phyloP scores from a whole-genome alignment of 2,888 invertebrate species.

The Rhopalosiphum nymphaeae region DNA sequence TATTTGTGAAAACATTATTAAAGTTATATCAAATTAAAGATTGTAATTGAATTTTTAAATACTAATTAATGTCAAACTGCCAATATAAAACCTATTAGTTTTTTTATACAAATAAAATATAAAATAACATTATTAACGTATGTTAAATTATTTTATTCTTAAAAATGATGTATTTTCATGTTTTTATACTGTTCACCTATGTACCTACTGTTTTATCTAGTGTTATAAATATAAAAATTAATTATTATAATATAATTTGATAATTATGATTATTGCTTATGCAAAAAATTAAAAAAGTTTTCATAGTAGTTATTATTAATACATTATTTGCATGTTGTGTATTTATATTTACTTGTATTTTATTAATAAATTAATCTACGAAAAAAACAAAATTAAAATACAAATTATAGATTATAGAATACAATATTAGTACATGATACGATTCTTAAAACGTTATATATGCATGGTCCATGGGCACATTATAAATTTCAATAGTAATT shows the following conservation, averaged over 20 bases:
- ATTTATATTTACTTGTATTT: not conserved
- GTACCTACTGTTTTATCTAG: not conserved
- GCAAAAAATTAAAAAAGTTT: not conserved
- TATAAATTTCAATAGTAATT: not conserved
- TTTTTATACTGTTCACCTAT: not conserved
- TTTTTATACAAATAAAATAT: not conserved
- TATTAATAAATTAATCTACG: too few relatives aligned
- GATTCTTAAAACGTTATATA: not conserved
- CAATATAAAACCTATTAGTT: not conserved
- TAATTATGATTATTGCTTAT: not conserved
- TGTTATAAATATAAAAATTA: slow-evolving; percentile 11
- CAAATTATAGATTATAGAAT: not conserved
- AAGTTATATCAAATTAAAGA: not conserved
- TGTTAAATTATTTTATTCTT: not conserved
- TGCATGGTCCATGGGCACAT: not conserved
- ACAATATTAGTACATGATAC: not conserved
- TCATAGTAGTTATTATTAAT: not conserved
- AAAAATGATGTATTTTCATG: not conserved
- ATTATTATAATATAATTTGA: not conserved
- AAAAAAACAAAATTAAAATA: not conserved
- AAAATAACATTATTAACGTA: not conserved
- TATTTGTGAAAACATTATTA: not conserved
- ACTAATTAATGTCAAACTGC: not conserved
- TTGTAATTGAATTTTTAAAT: not conserved
- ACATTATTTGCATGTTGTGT: not conserved